phyloP scores from a whole-genome alignment of 35 echinoderm and acorn worm genomes.

The Patiria miniata region DNA sequence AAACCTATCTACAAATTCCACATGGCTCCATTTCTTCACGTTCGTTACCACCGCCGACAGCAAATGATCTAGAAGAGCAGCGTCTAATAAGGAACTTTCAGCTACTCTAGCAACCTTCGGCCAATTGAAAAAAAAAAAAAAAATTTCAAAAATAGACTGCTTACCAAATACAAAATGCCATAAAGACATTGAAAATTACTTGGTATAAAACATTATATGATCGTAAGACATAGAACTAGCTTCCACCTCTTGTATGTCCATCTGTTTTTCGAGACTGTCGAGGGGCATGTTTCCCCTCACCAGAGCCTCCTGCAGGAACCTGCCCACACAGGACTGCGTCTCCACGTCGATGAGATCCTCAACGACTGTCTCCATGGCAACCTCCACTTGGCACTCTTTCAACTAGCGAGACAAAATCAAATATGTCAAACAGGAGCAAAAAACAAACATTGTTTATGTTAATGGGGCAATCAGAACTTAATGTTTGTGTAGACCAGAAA shows the following conservation, averaged over 20 bases:
- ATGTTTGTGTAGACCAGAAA: too few species aligned
- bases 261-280: neutral
- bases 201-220: too few species aligned
- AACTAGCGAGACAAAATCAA: too few species aligned
- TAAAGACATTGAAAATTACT: too few species aligned
- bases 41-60: neutral
- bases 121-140: too few species aligned
- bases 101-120: constrained; percentile 1
- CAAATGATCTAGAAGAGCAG: neutral
- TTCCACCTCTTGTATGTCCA: neutral
- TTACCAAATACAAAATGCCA: too few species aligned
- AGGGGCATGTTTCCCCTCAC: neutral
- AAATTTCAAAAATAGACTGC: too few species aligned
- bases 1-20: neutral
- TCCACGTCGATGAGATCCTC: neutral
- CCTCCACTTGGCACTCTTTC: neutral
- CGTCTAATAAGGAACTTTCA: neutral
- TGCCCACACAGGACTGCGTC: neutral
- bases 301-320: neutral
- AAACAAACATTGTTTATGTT: too few species aligned
- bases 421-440: too few species aligned
- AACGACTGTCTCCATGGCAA: neutral
- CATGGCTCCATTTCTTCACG: neutral
- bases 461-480: too few species aligned
- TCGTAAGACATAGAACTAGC: too few species aligned